Base-by-base conservation (phyloP, 2,888 invertebrate genomes). In the Meta bourneti region DNA sequence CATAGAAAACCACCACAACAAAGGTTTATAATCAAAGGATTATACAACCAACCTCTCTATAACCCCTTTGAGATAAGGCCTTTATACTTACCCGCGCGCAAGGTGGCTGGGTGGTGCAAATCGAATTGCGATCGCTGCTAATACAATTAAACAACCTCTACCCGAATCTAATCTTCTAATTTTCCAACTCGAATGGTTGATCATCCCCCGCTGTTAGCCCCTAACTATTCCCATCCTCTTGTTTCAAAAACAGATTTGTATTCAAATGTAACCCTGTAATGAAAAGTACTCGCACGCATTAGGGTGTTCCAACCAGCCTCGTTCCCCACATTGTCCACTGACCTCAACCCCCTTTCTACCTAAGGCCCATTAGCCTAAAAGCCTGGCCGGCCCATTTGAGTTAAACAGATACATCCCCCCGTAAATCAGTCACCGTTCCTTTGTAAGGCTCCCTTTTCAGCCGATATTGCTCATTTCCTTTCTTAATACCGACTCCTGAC, bases 301-400 rank as follows among this genome's bases (percentile, higher is more conserved):
- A 34, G 84, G 11, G 51, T 84, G 84, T 75, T 84, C 72, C 4
- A 34, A 34, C 34, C 34, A 34, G 82, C 82, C 49, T 72, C 85
- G n/a, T 7, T 52, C 51, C 71, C 82, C 72, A 34, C 77, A 70
- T 78, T 71, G 69, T 70, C n/a, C 69, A 70, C 74, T 86, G 78
- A 81, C 75, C 70, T 75, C 20, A 20, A 34, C 82, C 78, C 20
- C 61, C 77, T 52, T 20, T 80, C 78, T 75, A 84, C 75, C 84
- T 75, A 75, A n/a, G 71, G 51, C 81, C 34, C 86, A 86, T 87
- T 91, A 91, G 71, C 20, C 82, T 87, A 87, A 91, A 91, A 91
- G 86, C 81, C 78, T 69, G 19, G 6, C 34, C 34, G 86, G 74
- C 20, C 90, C 90, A 90, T 90, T 90, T 90, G 81, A 70, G 80